Evolutionary conservation across 2,113 vertebrate species (phyloP).

Genomic region (Poicephalus meyeri): DNA sequence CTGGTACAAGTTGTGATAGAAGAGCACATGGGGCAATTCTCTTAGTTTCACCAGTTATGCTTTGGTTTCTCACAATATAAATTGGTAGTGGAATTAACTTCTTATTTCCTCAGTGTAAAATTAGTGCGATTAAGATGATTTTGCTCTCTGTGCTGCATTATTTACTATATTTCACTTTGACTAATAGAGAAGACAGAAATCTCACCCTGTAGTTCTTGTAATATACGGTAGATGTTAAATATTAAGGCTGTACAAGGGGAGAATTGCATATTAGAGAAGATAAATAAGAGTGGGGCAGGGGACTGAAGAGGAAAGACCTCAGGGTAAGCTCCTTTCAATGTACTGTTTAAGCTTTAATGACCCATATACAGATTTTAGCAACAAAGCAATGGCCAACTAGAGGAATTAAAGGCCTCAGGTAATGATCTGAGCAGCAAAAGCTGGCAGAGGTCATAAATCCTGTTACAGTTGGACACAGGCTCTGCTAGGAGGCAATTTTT

Average conservation of each 20-base stretch:
- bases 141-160: background rate
- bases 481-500: background rate
- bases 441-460: background rate
- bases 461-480: background rate
- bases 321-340: background rate
- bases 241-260: background rate
- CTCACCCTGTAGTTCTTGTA: background rate
- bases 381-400: background rate
- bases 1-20: background rate
- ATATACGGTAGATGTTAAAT: background rate
- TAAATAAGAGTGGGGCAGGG: background rate
- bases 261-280: background rate
- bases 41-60: background rate
- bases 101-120: background rate
- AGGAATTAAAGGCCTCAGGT: conserved; percentile 5
- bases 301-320: background rate
- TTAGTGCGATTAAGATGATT: background rate
- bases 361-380: background rate
- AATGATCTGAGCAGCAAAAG: background rate
- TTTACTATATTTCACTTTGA: background rate
- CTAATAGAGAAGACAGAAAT: background rate
- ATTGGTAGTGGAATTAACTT: background rate
- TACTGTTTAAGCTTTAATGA: conserved; percentile 41
- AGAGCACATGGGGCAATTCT: background rate
- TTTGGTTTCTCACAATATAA: background rate